A percentile compares a stretch with the other conserved stretches of the same genome.
Evolutionary conservation across 2,888 invertebrate genomes (phyloP).

Genomic region (Watsonalla cultraria): DNA sequence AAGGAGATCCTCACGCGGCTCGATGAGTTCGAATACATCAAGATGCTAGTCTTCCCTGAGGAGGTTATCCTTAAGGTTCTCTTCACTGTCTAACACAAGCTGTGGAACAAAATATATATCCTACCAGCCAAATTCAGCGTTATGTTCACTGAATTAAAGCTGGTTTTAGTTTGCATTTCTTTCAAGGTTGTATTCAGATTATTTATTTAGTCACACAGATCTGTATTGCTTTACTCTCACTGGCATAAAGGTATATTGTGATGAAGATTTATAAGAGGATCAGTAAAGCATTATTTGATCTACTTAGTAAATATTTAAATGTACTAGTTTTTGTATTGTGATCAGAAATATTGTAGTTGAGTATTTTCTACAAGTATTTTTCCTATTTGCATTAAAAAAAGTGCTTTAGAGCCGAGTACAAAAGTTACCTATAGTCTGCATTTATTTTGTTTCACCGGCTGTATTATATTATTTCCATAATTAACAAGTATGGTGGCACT

Average conservation of each 20-base stretch:
- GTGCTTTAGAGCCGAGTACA: no score
- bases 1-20: conserved; percentile 97
- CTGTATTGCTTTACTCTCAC: no score
- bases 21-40: conserved; percentile 97
- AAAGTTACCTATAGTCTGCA: not conserved
- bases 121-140: not conserved
- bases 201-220: no score
- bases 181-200: no score
- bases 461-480: conserved; percentile 24
- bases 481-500: conserved; percentile 20
- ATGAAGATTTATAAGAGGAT: no score
- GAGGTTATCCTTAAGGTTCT: conserved; percentile 95
- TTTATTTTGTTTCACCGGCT: conserved; percentile 37
- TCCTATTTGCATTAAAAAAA: no score
- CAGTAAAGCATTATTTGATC: no score
- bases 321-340: no score
- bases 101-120: conserved; percentile 65
- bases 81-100: conserved; percentile 66
- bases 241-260: no score
- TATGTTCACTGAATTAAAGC: not conserved
- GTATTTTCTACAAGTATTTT: no score
- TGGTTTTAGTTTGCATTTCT: not conserved
- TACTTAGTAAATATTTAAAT: no score
- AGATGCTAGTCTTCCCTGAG: conserved; percentile 96
- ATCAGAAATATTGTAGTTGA: no score